Conservation (phyloP, 2,888 invertebrate species). For the Lepidonotus clava region DNA sequence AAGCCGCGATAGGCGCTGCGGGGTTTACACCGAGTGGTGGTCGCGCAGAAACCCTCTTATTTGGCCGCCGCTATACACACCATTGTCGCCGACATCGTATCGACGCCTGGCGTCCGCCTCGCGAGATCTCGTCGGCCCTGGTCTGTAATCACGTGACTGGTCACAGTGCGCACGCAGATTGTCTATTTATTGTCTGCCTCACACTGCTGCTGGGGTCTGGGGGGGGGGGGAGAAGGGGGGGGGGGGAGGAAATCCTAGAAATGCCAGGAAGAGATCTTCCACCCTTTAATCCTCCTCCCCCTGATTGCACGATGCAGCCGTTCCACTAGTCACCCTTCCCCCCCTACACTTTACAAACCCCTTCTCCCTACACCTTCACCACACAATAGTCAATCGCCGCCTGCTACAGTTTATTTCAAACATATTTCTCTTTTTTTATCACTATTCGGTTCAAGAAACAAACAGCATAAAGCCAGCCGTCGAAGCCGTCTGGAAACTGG, state of each 20-base stretch:
- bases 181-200: not conserved
- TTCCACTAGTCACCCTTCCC: not conserved
- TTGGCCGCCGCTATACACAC: slow-evolving; percentile 35
- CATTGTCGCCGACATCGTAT: not conserved
- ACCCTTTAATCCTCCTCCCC: not conserved
- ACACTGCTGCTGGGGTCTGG: not conserved
- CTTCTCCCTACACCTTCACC: not conserved
- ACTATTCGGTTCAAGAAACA: no score
- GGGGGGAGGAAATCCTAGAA: not conserved
- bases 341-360: not conserved
- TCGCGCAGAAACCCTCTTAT: not conserved
- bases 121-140: not conserved
- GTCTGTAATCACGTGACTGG: not conserved
- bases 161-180: not conserved
- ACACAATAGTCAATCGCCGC: slow-evolving; percentile 37
- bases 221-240: not conserved
- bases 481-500: no score
- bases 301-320: slow-evolving; percentile 38
- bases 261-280: not conserved
- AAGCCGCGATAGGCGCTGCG: not conserved
- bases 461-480: no score
- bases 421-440: not conserved
- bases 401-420: not conserved
- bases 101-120: not conserved
- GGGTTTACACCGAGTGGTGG: slow-evolving; percentile 3